Percentiles rank a stretch among this genome's conserved stretches.
phyloP scores from a whole-genome alignment of 1,140 invertebrate genomes.

The Zaprionus lachaisei region DNA sequence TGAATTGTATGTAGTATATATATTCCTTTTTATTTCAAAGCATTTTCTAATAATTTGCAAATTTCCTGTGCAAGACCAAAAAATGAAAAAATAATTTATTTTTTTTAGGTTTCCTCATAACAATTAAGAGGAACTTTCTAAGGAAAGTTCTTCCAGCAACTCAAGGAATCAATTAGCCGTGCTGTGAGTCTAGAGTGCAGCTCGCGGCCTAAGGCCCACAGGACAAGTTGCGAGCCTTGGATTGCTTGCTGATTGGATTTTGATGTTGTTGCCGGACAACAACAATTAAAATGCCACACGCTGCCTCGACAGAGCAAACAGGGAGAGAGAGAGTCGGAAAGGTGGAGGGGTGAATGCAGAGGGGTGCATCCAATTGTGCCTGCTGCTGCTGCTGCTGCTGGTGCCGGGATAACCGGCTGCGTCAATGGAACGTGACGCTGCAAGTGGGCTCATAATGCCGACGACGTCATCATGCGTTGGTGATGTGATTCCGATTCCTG shows the following conservation, averaged over 20 bases:
- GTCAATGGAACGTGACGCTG: conserved; percentile 66
- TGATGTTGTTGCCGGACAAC: conserved; percentile 25
- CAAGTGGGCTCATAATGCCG: conserved; percentile 65
- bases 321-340: neutral
- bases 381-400: neutral
- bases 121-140: too few relatives aligned
- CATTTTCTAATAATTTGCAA: too few relatives aligned
- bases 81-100: neutral
- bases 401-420: conserved; percentile 2
- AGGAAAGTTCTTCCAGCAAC: neutral
- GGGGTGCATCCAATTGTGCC: conserved; percentile 1
- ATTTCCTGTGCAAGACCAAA: too few relatives aligned
- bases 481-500: neutral
- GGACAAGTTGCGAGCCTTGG: conserved; percentile 8
- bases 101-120: neutral
- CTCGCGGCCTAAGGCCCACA: neutral
- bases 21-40: too few relatives aligned
- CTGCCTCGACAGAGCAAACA: neutral
- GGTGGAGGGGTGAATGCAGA: neutral
- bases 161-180: neutral
- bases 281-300: conserved; percentile 56
- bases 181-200: neutral
- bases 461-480: conserved; percentile 5
- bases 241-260: conserved; percentile 9
- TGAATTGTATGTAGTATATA: too few relatives aligned